phyloP scores from a whole-genome alignment of 2,797 vertebrate genomes.

The Falco concolor region DNA sequence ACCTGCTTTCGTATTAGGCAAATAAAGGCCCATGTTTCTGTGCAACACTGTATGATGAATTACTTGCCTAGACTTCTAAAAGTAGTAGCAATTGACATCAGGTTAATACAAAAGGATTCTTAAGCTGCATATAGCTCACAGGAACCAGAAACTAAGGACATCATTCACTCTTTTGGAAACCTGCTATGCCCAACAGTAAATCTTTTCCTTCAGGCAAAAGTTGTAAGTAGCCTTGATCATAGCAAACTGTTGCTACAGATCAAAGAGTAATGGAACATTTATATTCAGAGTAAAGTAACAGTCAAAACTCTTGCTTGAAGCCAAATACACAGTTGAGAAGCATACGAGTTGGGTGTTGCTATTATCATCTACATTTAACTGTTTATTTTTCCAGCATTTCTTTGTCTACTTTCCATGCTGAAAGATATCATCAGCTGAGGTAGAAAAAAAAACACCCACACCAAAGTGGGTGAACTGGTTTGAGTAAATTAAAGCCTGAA shows the following conservation, averaged over 20 bases:
- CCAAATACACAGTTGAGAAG: neutral
- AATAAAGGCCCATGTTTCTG: neutral
- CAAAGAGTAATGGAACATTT: neutral
- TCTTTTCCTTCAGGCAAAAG: neutral
- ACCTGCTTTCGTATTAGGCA: neutral
- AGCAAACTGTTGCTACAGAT: constrained; percentile 6
- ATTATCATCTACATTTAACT: neutral
- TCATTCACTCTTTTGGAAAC: neutral
- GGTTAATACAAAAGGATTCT: neutral
- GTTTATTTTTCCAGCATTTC: neutral
- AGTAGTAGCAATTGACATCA: neutral
- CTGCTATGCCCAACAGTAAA: neutral
- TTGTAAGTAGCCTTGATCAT: neutral
- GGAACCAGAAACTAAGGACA: neutral
- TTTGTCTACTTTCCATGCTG: neutral
- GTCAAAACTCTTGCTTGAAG: neutral
- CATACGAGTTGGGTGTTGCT: neutral
- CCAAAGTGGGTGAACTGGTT: neutral
- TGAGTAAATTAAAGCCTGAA: neutral
- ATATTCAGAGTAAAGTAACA: neutral
- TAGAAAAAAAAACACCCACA: neutral
- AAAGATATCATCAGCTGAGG: neutral
- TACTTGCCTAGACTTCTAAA: neutral
- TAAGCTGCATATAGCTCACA: neutral
- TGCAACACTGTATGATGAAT: neutral